These are phyloP conservation scores for Oostethus manadensis DNA, from an alignment of 2,113 vertebrate genomes.

Conservation along the genomic window DNA sequence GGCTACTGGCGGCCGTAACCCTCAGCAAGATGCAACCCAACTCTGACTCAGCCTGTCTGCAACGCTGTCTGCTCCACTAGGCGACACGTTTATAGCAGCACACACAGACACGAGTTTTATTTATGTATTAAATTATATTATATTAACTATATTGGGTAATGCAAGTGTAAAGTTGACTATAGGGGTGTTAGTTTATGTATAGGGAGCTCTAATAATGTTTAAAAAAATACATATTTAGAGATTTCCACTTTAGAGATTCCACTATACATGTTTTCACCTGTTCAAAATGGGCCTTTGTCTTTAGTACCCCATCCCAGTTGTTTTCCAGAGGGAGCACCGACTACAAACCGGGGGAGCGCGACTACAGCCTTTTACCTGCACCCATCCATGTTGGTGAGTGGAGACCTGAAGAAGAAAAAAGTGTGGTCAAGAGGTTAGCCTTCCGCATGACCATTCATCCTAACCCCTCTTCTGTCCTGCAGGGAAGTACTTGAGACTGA, in stretches of 20 bases:
- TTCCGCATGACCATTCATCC: not conserved
- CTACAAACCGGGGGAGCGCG: slow-evolving; percentile 82
- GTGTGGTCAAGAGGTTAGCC: not conserved
- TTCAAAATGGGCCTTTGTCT: slow-evolving; percentile 4
- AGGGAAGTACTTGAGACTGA: slow-evolving; percentile 97
- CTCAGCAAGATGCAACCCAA: too few species aligned
- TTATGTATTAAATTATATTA: too few species aligned
- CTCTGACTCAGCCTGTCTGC: too few species aligned
- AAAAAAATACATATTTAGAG: too few species aligned
- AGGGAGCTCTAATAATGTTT: too few species aligned
- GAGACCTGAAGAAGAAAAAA: not conserved
- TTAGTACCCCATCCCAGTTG: slow-evolving; percentile 81
- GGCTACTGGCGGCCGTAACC: too few species aligned
- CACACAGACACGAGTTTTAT: too few species aligned
- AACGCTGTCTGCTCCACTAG: too few species aligned
- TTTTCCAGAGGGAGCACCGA: slow-evolving; percentile 82
- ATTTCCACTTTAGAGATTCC: not conserved
- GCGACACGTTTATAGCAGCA: too few species aligned
- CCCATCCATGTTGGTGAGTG: slow-evolving; percentile 94
- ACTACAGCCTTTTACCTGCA: slow-evolving; percentile 85
- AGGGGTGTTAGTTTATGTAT: too few species aligned
- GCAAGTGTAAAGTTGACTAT: too few species aligned
- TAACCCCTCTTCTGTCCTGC: slow-evolving; percentile 14
- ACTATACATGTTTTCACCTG: not conserved
- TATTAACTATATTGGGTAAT: too few species aligned